Conservation (phyloP, 92 coral and sea anemone species). For the Meandrina meandrites region DNA sequence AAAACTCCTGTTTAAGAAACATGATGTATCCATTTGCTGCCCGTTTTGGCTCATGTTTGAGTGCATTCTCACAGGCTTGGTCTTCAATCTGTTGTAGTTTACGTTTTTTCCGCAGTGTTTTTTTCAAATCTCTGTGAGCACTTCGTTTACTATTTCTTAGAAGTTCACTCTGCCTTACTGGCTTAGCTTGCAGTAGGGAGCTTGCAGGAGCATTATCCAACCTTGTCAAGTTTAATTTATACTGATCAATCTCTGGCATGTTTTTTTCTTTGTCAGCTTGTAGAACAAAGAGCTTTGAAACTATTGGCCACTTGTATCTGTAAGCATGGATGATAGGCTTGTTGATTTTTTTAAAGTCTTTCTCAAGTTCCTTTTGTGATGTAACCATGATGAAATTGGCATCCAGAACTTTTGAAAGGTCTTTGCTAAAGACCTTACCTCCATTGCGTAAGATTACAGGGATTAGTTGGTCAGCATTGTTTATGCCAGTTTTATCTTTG, state of each 20-base stretch:
- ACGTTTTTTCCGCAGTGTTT: no score
- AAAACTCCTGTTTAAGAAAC: constrained; percentile 1
- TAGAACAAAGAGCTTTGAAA: constrained; percentile 31
- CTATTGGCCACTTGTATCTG: constrained; percentile 39
- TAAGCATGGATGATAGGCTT: constrained; percentile 10
- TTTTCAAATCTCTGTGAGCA: constrained; percentile 31
- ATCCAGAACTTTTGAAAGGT: no score
- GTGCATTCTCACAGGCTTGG: no score
- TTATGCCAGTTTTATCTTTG: no score
- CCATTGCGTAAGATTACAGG: no score
- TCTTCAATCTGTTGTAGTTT: no score
- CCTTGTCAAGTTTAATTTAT: constrained; percentile 7
- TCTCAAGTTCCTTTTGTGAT: no score
- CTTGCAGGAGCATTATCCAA: constrained; percentile 37
- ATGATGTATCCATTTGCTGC: constrained; percentile 45
- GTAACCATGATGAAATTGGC: no score
- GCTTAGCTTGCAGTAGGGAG: constrained; percentile 23
- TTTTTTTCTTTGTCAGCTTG: constrained; percentile 40
- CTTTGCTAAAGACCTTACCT: no score
- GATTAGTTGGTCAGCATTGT: no score
- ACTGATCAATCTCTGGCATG: constrained; percentile 30
- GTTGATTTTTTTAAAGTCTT: no score
- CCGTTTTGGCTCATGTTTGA: constrained; percentile 30
- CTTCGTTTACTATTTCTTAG: constrained; percentile 9
- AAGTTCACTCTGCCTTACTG: constrained; percentile 36